Evolutionary conservation across 2,113 vertebrate genomes (phyloP).

Genomic region (Ceuthmochares aereus): DNA sequence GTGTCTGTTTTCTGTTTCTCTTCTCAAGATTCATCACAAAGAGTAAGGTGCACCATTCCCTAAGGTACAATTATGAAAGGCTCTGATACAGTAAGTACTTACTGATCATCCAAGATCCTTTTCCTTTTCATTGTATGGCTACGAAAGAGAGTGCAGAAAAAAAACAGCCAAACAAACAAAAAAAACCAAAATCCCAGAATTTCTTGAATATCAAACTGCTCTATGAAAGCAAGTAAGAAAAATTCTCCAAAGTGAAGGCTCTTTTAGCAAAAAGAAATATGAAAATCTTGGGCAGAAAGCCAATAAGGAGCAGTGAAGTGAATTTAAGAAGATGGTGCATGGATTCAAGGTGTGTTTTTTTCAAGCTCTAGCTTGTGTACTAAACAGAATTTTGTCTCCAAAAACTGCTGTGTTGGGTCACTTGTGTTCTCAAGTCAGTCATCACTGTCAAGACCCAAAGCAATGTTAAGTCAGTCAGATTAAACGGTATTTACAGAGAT

Average conservation of each 20-base stretch:
- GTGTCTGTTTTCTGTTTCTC: not conserved
- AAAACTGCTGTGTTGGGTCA: not conserved
- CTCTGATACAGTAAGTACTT: not conserved
- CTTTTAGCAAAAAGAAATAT: not conserved
- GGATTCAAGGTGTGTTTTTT: not conserved
- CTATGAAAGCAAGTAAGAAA: not conserved
- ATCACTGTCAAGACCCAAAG: not conserved
- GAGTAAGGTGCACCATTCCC: not conserved
- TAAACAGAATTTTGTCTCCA: not conserved
- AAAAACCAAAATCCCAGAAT: not conserved
- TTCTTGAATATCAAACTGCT: not conserved
- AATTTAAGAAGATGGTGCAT: not conserved
- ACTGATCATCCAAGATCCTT: not conserved
- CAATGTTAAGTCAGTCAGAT: not conserved
- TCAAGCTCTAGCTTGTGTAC: not conserved
- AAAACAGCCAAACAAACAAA: not conserved
- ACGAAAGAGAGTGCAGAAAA: not conserved
- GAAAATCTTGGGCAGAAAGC: not conserved
- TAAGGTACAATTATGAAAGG: not conserved
- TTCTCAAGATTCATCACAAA: not conserved
- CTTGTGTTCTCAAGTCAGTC: not conserved
- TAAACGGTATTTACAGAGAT: not conserved
- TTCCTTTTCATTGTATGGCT: not conserved
- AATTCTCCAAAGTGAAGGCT: not conserved
- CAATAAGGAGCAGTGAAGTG: not conserved